phyloP scores from a whole-genome alignment of 2,113 vertebrate species.

The Anseranas semipalmata region DNA sequence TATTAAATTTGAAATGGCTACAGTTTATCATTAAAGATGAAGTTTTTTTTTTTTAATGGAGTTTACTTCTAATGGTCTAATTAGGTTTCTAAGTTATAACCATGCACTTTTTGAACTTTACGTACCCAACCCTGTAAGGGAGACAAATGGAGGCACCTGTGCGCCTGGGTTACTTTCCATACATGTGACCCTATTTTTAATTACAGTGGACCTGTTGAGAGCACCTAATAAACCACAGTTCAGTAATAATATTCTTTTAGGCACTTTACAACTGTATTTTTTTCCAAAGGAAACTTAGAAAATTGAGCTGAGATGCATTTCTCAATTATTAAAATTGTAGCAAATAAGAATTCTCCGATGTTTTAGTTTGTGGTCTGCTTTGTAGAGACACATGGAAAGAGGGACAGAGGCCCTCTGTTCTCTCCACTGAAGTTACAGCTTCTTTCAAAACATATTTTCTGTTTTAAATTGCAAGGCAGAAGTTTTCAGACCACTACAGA shows the following conservation, averaged over 20 bases:
- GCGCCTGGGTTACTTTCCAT: conserved; percentile 46
- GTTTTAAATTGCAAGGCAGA: neutral
- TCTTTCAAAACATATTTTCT: neutral
- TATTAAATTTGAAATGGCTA: conserved; percentile 73
- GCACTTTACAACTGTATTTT: neutral
- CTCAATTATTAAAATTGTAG: neutral
- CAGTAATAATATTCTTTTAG: conserved; percentile 46
- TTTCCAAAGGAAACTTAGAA: conserved; percentile 36
- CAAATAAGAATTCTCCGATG: neutral
- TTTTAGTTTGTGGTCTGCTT: neutral
- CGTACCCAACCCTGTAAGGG: conserved; percentile 26
- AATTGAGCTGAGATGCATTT: neutral
- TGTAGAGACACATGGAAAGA: neutral
- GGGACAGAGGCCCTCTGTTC: neutral
- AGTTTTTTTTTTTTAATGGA: conserved; percentile 54
- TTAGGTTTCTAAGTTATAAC: conserved; percentile 71
- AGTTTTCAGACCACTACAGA: neutral
- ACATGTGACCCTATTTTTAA: conserved; percentile 70
- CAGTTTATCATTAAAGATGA: conserved; percentile 67
- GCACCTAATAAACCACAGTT: conserved; percentile 44
- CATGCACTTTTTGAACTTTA: conserved; percentile 64
- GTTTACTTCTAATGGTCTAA: conserved; percentile 77
- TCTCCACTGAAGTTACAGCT: neutral
- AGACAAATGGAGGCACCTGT: conserved; percentile 41
- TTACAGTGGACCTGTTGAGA: conserved; percentile 51